Evolutionary conservation across 2,797 vertebrate genomes (phyloP), one percentile per base, ranked within the genome.

Genomic region (Telmatherina bonti): DNA sequence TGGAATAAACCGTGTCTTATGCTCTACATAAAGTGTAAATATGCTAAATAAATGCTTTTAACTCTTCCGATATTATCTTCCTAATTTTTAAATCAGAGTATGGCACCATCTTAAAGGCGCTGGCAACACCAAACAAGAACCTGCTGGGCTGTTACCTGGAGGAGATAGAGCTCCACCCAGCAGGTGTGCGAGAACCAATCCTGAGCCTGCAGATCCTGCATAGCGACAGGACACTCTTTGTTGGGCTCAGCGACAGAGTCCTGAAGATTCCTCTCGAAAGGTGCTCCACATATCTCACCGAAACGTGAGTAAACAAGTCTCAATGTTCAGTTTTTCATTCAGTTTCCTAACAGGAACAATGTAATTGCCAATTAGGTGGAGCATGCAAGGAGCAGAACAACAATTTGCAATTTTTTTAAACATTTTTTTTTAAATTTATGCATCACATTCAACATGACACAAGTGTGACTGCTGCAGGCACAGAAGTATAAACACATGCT

Each of bases 121-220:
- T 99, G 91, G 97, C 97, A 76, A 96, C 96, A 0, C 92, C 95
- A 64, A 97, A 96, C 87, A 97, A 96, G 89, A 97, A 93, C 86
- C 93, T 98, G n/a, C 95, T 94, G 29, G 97, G 96, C 36, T 99
- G 98, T 88, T 99, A 98, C 93, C 93, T 99, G 90, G 98, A 99
- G 84, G 98, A 99, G 92, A 96, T 99, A 94, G 96, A 97, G 81
- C 96, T 99, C 78, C 94, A 96, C 55, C 96, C 96, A 2, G 60
- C 91, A 0, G 96, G 95, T 7, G 91, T 94, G 38, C 92, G 61
- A 2, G 96, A 99, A 83, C 96, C 97, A 16, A 96, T 99, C 92
- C 94, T 96, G 65, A 99, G 95, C 86, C 95, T 99, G 75, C 96
- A 97, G 89, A 98, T 99, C 88, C 93, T 97, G 74, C 98, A 97